Evolutionary conservation across 2,797 vertebrate species (phyloP).

Genomic region (Myoxocephalus aenaeus): DNA sequence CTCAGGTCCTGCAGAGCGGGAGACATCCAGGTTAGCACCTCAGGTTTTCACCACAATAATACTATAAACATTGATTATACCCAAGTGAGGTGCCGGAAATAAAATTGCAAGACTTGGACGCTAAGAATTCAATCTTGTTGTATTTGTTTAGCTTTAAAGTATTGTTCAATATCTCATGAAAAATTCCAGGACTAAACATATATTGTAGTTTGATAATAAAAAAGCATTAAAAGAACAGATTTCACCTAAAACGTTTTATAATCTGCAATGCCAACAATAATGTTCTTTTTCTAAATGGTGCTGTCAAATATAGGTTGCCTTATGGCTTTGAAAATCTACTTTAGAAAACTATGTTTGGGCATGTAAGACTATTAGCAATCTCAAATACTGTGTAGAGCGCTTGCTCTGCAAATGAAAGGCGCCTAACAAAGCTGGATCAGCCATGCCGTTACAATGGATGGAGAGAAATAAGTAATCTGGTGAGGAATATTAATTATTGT

Average conservation of each 20-base stretch:
- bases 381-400: conserved; percentile 52
- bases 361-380: conserved; percentile 45
- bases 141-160: not conserved
- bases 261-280: conserved; percentile 7
- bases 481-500: conserved; percentile 62
- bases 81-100: not conserved
- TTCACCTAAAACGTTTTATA: conserved; percentile 9
- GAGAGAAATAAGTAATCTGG: conserved; percentile 62
- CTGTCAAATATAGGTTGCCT: conserved; percentile 40
- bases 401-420: conserved; percentile 58
- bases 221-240: conserved; percentile 15
- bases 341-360: conserved; percentile 37
- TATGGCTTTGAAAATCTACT: conserved; percentile 35
- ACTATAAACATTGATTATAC: not conserved
- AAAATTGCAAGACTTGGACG: not conserved
- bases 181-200: not conserved
- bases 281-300: conserved; percentile 26
- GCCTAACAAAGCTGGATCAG: conserved; percentile 56
- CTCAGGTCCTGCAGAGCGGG: conserved; percentile 83
- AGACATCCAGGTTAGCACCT: not conserved
- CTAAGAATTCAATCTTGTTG: conserved; percentile 1
- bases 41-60: not conserved
- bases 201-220: conserved; percentile 20
- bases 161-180: conserved; percentile 8
- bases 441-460: conserved; percentile 49